Percentiles rank a stretch among this genome's conserved stretches.
These are phyloP conservation scores for Corydoras sp. DNA, from an alignment of 2,113 vertebrate species.

Conservation along the genomic window DNA sequence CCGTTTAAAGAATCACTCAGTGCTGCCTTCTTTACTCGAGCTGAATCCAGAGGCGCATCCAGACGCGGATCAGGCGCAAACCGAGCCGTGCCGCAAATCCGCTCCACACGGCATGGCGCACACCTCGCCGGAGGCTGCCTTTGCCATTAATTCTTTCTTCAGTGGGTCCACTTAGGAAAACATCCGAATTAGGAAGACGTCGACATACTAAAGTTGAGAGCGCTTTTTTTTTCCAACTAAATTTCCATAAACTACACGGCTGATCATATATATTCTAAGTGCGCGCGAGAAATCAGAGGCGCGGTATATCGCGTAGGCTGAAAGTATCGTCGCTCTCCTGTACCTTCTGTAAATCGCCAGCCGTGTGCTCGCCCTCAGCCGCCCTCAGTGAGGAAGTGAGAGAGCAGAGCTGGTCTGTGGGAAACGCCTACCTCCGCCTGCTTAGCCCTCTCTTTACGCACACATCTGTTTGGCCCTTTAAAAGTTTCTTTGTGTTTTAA, in stretches of 20 bases:
- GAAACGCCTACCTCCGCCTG: slow-evolving; percentile 51
- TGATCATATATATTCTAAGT: slow-evolving; percentile 27
- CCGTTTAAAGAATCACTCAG: slow-evolving; percentile 20
- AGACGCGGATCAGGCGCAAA: slow-evolving; percentile 26
- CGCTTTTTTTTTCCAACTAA: slow-evolving; percentile 17
- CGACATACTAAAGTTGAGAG: slow-evolving; percentile 31
- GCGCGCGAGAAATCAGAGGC: slow-evolving; percentile 3
- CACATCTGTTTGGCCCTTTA: slow-evolving; percentile 3
- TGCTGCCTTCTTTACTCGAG: slow-evolving; percentile 27
- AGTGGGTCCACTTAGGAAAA: slow-evolving; percentile 29
- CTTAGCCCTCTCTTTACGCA: slow-evolving; percentile 29
- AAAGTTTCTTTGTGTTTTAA: slow-evolving; percentile 2
- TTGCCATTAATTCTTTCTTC: slow-evolving; percentile 16
- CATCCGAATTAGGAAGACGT: slow-evolving; percentile 30
- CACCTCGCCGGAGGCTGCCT: slow-evolving; percentile 20
- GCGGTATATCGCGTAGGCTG: slow-evolving; percentile 14
- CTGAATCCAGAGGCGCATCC: slow-evolving; percentile 29
- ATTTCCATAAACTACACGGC: slow-evolving; percentile 13
- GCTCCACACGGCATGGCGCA: slow-evolving; percentile 23
- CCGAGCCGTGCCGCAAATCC: slow-evolving; percentile 24
- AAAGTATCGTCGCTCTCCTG: slow-evolving; percentile 30
- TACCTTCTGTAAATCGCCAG: slow-evolving; percentile 44
- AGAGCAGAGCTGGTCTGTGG: neutral
- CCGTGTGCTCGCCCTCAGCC: slow-evolving; percentile 54
- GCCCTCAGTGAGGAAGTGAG: slow-evolving; percentile 46